phyloP scores from a whole-genome alignment of 2,797 vertebrate genomes.

The Anisognathus igniventris region DNA sequence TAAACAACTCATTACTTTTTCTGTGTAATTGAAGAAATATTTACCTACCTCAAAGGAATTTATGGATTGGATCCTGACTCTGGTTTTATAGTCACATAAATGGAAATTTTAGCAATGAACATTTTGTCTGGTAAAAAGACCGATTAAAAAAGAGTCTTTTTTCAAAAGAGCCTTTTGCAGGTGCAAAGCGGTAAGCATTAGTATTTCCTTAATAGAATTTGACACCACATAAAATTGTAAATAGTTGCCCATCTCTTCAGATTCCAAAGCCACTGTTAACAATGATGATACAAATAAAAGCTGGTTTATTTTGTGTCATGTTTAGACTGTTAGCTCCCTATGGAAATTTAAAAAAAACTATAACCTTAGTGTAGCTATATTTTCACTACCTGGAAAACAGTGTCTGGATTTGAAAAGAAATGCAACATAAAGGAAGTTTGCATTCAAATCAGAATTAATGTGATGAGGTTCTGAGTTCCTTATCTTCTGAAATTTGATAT shows the following conservation, averaged over 20 bases:
- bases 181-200: background rate
- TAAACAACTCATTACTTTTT: background rate
- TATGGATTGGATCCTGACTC: background rate
- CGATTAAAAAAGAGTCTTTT: background rate
- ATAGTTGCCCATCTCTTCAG: background rate
- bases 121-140: background rate
- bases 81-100: background rate
- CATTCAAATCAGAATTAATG: background rate
- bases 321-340: background rate
- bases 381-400: background rate
- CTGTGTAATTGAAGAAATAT: background rate
- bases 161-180: background rate
- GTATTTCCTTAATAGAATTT: background rate
- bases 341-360: background rate
- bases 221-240: background rate
- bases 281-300: background rate
- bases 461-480: background rate
- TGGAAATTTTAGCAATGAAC: background rate
- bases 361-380: background rate
- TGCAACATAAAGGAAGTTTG: background rate
- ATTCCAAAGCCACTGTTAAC: background rate
- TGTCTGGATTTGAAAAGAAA: background rate
- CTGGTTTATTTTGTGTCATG: background rate
- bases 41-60: conserved; percentile 4
- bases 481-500: background rate